A percentile compares a stretch with the other conserved stretches of the same genome.
These are phyloP conservation scores for Lethenteron camtschaticum DNA, from an alignment of 2,113 vertebrate species.

Conservation along the genomic window DNA sequence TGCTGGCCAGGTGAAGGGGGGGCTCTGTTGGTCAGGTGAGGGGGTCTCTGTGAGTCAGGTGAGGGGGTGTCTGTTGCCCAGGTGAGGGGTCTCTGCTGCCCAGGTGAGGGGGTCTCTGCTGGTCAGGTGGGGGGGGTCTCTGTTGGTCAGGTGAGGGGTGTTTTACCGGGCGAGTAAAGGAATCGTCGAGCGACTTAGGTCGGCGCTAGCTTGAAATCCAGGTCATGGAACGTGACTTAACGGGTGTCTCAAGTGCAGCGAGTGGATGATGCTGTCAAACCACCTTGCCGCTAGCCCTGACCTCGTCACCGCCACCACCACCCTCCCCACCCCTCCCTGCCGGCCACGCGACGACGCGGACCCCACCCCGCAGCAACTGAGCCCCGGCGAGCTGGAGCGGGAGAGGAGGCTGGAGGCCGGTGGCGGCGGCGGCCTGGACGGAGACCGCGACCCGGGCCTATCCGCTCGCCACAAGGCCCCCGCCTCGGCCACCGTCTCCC, in stretches of 20 bases:
- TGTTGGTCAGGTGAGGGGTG: too few species aligned
- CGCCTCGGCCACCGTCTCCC: constrained; percentile 37
- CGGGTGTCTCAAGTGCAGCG: too few species aligned
- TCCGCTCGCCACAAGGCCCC: not conserved
- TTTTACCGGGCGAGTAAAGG: too few species aligned
- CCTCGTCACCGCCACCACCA: too few species aligned
- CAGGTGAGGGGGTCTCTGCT: not conserved
- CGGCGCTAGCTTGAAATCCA: too few species aligned
- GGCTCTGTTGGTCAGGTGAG: not conserved
- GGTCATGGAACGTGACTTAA: too few species aligned
- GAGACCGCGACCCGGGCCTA: not conserved
- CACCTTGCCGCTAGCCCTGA: too few species aligned
- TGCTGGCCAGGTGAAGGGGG: not conserved
- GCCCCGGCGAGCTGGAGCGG: constrained; percentile 29
- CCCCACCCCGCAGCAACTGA: constrained; percentile 13
- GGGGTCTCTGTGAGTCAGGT: not conserved
- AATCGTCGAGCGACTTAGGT: too few species aligned
- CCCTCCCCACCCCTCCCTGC: too few species aligned
- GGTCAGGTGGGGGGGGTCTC: not conserved
- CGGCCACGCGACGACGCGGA: too few species aligned
- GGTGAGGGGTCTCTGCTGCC: not conserved
- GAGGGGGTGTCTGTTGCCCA: not conserved
- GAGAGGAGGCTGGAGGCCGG: constrained; percentile 26
- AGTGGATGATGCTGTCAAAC: too few species aligned
- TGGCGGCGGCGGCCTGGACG: too few species aligned